Base-by-base conservation (phyloP, 2,888 invertebrate genomes). In the Dione vanillae region DNA sequence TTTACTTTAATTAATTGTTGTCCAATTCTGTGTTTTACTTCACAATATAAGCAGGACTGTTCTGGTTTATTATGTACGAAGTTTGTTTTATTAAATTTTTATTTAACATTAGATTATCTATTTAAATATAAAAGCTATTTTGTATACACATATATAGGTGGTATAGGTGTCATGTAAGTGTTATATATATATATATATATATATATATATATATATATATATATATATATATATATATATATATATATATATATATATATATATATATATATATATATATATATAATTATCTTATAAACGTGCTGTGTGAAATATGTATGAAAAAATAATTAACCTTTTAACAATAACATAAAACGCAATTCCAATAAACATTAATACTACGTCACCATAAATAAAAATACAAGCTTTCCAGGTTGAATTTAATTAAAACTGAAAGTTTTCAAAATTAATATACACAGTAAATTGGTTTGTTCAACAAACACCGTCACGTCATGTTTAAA, bases 381-480 rank as follows among this genome's bases (percentile, higher is more conserved):
- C 14, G 19, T 41, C 59, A 64, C 10, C 16, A 37, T 62, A 64
- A 47, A 54, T 56, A 52, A 52, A 64, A 45, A 62, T 62, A 54
- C 43, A 43, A 62, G 61, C 19, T 19, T 52, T 43, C 14, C 43
- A 35, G 40, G 65, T 49, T 64, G 16, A 69, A 64, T 58, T 69
- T 69, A 69, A 67, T 72, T 58, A 69, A 64, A 47, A 64, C 58
- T 16, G 64, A 65, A 67, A 65, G 59, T 73, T 70, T 70, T 65
- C 27, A 59, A 67, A 65, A 65, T 70, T 66, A 67, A 70, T 65
- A 65, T 54, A 47, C 59, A 74, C 69, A 72, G 62, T 70, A 75
- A 77, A 78, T 78, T 73, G 70, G 73, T 71, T 67, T 72, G 72
- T 70, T 69, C 64, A 74, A 70, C 72, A 70, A 68, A 71, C 71